Conservation (phyloP, 2,888 invertebrate genomes). For the Deilephila elpenor region DNA sequence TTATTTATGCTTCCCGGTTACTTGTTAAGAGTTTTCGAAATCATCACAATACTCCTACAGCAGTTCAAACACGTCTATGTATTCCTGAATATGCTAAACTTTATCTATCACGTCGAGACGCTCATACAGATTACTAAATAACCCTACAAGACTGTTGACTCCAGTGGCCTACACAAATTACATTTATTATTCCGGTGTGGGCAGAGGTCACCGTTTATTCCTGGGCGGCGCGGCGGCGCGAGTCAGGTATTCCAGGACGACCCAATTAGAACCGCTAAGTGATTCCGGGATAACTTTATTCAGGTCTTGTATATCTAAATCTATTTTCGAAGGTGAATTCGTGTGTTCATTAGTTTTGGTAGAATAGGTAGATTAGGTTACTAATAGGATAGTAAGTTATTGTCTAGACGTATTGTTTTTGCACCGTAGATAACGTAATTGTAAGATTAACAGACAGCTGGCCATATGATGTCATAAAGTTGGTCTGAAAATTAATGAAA, state of each 20-base stretch:
- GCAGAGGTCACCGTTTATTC: conserved; percentile 11
- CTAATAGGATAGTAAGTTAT: neutral
- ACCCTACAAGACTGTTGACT: neutral
- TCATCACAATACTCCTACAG: too few relatives aligned
- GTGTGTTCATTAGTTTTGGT: neutral
- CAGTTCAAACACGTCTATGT: too few relatives aligned
- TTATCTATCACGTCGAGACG: too few relatives aligned
- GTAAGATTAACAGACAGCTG: too few relatives aligned
- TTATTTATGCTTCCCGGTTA: too few relatives aligned
- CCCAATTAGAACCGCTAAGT: conserved; percentile 14
- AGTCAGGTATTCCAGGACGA: neutral
- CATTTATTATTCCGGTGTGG: neutral
- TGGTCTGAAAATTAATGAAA: too few relatives aligned
- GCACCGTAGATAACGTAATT: too few relatives aligned
- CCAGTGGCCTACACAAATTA: neutral
- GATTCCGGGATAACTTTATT: neutral
- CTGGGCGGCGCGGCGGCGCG: neutral
- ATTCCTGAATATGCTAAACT: too few relatives aligned
- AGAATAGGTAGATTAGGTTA: neutral
- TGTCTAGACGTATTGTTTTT: too few relatives aligned
- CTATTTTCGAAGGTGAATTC: neutral
- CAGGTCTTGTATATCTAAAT: neutral
- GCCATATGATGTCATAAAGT: too few relatives aligned
- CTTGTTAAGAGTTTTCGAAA: too few relatives aligned
- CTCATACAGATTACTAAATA: neutral